Evolutionary conservation across 2,888 invertebrate species (phyloP).

Genomic region (Hoplodrina ambigua): DNA sequence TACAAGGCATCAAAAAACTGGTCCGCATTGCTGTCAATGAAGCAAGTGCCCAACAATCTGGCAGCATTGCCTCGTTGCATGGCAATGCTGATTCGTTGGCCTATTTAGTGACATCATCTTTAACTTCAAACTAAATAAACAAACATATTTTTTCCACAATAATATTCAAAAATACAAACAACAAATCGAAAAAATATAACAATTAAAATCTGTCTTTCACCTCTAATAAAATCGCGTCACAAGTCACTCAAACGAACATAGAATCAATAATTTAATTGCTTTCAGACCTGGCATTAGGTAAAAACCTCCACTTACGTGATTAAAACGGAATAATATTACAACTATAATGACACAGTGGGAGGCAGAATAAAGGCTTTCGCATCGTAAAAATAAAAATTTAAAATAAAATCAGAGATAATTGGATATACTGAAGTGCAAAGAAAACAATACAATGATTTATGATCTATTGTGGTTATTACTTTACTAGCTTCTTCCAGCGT

Average conservation of each 20-base stretch:
- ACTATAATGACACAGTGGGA: conserved; percentile 46
- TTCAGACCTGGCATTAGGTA: conserved; percentile 34
- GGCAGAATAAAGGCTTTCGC: conserved; percentile 18
- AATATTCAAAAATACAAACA: too few species aligned
- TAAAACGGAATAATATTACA: conserved; percentile 68
- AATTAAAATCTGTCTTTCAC: too few species aligned
- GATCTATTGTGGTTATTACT: conserved; percentile 28
- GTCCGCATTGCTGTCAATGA: too few species aligned
- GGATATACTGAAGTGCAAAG: conserved; percentile 35
- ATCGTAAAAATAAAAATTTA: conserved; percentile 31
- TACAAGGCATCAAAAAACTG: too few species aligned
- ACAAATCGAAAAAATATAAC: too few species aligned
- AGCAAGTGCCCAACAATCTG: too few species aligned
- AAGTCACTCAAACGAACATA: conserved; percentile 17
- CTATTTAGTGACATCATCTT: too few species aligned
- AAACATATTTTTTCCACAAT: too few species aligned
- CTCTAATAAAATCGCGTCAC: not conserved
- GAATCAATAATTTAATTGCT: conserved; percentile 22
- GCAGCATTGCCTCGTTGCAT: too few species aligned
- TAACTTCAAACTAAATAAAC: too few species aligned
- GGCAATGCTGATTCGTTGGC: too few species aligned
- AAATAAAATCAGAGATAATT: conserved; percentile 35
- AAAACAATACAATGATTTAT: conserved; percentile 43
- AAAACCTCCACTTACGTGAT: conserved; percentile 66
- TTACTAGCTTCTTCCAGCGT: too few species aligned